phyloP scores from a whole-genome alignment of 2,113 vertebrate genomes.

The Pachyramphus minor region DNA sequence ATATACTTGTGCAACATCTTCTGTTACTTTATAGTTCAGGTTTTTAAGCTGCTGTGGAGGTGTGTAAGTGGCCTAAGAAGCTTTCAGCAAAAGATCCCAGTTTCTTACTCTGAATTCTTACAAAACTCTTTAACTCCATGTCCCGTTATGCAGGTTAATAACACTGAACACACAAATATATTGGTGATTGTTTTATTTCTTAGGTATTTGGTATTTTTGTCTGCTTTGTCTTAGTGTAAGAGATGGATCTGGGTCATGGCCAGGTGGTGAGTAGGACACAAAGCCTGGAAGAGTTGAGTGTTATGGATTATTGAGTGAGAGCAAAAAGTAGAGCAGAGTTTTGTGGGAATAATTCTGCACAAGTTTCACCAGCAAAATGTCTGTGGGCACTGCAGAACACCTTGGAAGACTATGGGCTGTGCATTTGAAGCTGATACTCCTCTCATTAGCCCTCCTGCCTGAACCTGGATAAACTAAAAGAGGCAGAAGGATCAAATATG shows the following conservation, averaged over 20 bases:
- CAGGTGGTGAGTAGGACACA: background rate
- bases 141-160: background rate
- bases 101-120: background rate
- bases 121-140: background rate
- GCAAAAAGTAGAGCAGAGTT: background rate
- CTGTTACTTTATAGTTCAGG: accelerated
- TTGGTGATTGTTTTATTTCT: background rate
- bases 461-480: background rate
- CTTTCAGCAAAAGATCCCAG: background rate
- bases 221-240: background rate
- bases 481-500: background rate
- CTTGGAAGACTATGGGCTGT: background rate
- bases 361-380: background rate
- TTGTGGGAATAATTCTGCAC: background rate
- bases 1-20: background rate
- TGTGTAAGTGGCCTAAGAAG: background rate
- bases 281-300: background rate
- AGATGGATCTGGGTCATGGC: background rate
- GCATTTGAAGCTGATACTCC: background rate
- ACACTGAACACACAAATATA: background rate
- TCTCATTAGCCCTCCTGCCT: background rate
- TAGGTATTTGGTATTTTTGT: background rate
- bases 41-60: background rate
- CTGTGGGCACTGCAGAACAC: background rate
- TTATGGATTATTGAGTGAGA: background rate